Percentiles rank a stretch among this genome's conserved stretches.
Evolutionary conservation across 2,113 vertebrate species (phyloP).

Genomic region (Pipa parva): DNA sequence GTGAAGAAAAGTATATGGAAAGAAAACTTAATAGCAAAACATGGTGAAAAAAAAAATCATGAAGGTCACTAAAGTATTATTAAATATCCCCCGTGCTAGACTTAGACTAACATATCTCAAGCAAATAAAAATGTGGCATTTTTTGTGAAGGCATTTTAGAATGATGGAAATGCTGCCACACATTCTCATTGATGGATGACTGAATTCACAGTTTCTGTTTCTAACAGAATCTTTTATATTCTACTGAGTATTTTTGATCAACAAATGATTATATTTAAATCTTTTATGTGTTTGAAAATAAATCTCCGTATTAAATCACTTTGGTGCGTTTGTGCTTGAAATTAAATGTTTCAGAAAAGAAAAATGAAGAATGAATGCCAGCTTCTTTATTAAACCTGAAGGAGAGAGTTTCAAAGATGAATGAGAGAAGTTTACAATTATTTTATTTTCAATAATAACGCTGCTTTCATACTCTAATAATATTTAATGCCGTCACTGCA

Average conservation of each 20-base stretch:
- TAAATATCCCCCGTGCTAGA: no score
- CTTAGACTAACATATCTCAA: no score
- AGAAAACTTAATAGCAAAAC: no score
- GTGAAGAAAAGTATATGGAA: no score
- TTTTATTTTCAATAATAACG: conserved; percentile 38
- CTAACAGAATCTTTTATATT: conserved; percentile 16
- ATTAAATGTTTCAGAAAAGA: conserved; percentile 36
- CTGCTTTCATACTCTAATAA: conserved; percentile 14
- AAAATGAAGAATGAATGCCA: conserved; percentile 40
- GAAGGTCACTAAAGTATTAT: no score
- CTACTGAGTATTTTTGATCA: conserved; percentile 25
- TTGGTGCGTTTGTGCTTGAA: conserved; percentile 33
- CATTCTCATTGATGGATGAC: conserved; percentile 3
- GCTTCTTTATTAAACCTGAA: conserved; percentile 35
- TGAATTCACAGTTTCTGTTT: conserved; percentile 15
- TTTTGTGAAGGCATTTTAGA: background rate
- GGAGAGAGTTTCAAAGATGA: conserved; percentile 24
- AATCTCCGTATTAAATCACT: conserved; percentile 29
- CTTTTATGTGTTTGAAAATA: conserved; percentile 36
- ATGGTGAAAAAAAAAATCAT: no score
- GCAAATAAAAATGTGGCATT: background rate
- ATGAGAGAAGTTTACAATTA: conserved; percentile 38
- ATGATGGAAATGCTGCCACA: background rate
- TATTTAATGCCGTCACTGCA: conserved; percentile 25
- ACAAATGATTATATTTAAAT: conserved; percentile 31